Conservation (phyloP, 30 jellyfish, hydroid and myxozoan species). For the Haliclystus octoradiatus region DNA sequence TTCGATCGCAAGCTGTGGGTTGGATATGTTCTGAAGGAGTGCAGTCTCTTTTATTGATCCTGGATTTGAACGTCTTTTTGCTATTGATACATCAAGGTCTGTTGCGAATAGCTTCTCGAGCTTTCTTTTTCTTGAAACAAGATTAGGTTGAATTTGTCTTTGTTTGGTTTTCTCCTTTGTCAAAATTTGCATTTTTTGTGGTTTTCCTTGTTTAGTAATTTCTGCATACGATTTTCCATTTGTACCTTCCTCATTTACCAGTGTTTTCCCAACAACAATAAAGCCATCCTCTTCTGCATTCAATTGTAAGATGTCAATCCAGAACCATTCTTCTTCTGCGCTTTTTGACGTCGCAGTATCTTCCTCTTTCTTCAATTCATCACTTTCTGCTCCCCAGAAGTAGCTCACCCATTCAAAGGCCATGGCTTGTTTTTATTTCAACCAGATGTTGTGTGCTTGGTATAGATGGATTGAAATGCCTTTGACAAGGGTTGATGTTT, state of each 20-base stretch:
- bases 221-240: not conserved
- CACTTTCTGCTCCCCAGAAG: not conserved
- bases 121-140: not conserved
- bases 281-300: not conserved
- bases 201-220: not conserved
- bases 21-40: too few species aligned
- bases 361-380: not conserved
- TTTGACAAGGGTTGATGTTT: too few species aligned
- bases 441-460: too few species aligned
- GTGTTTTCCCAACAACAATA: not conserved
- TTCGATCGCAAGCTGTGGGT: not conserved
- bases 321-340: not conserved
- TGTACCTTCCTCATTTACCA: not conserved
- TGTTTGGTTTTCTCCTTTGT: not conserved
- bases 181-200: too few species aligned
- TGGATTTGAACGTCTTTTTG: too few species aligned
- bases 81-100: too few species aligned
- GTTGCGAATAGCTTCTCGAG: too few species aligned
- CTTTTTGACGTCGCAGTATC: too few species aligned
- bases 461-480: too few species aligned
- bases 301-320: not conserved
- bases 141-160: not conserved
- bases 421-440: too few species aligned
- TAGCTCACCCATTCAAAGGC: constrained; percentile 2
- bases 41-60: too few species aligned